Percentiles rank a stretch among this genome's conserved stretches.
phyloP scores from a whole-genome alignment of 1,140 invertebrate genomes.

The Philopotamus ludificatus region DNA sequence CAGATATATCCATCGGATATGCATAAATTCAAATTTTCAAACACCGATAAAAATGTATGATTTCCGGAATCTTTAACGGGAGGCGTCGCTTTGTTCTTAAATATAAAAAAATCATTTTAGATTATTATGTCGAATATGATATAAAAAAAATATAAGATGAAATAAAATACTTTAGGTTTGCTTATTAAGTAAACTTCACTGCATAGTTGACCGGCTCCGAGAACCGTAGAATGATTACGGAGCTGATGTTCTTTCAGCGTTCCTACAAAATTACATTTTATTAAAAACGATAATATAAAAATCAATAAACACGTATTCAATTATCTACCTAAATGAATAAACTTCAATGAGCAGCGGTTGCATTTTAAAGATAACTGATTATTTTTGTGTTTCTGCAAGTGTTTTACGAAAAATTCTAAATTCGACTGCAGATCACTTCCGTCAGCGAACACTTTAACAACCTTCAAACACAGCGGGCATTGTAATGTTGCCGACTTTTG shows the following conservation, averaged over 20 bases:
- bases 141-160: slow-evolving; percentile 8
- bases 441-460: slow-evolving; percentile 52
- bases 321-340: slow-evolving; percentile 62
- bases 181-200: slow-evolving; percentile 51
- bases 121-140: too few species aligned
- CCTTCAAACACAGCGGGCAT: slow-evolving; percentile 74
- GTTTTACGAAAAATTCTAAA: slow-evolving; percentile 55
- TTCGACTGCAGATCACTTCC: slow-evolving; percentile 55
- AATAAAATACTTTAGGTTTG: slow-evolving; percentile 48
- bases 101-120: not conserved
- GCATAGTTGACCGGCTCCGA: slow-evolving; percentile 47
- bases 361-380: slow-evolving; percentile 65
- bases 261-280: slow-evolving; percentile 43
- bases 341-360: slow-evolving; percentile 67
- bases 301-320: not conserved
- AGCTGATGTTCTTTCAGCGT: slow-evolving; percentile 59
- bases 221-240: slow-evolving; percentile 51
- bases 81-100: slow-evolving; percentile 54
- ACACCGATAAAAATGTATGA: slow-evolving; percentile 48
- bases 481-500: slow-evolving; percentile 61
- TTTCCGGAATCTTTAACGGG: slow-evolving; percentile 52
- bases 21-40: slow-evolving; percentile 50
- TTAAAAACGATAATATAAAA: slow-evolving; percentile 2
- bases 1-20: slow-evolving; percentile 60
- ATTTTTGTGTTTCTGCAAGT: slow-evolving; percentile 57